phyloP scores from a whole-genome alignment of 2,113 vertebrate genomes.

The Lonchura striata region DNA sequence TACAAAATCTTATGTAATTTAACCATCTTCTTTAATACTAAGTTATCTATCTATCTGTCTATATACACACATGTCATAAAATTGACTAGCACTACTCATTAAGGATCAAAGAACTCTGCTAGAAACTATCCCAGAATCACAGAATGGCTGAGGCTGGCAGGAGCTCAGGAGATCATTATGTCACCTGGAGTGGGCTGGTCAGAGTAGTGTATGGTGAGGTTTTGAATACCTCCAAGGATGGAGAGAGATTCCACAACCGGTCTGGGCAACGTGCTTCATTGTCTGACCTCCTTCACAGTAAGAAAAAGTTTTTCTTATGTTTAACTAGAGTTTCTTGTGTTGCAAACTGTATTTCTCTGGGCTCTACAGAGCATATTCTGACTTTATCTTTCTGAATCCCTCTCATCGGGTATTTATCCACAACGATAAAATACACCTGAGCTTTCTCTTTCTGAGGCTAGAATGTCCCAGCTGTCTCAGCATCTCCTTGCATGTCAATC shows the following conservation, averaged over 20 bases:
- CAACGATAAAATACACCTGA: not conserved
- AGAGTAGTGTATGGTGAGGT: not conserved
- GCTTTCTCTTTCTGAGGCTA: not conserved
- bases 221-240: not conserved
- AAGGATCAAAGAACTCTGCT: not conserved
- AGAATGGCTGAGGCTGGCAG: not conserved
- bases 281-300: not conserved
- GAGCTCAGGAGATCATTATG: not conserved
- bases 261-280: not conserved
- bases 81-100: not conserved
- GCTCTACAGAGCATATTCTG: not conserved
- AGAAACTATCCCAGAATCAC: not conserved
- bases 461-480: not conserved
- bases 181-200: not conserved
- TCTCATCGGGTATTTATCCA: not conserved
- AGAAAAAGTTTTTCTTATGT: not conserved
- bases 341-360: not conserved
- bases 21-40: not conserved
- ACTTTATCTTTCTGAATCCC: not conserved
- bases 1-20: not conserved
- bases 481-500: not conserved
- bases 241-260: not conserved
- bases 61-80: not conserved
- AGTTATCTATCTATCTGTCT: not conserved
- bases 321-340: not conserved